Evolutionary conservation across 2,113 vertebrate species (phyloP).

Genomic region (Acanthochromis polyacanthus): DNA sequence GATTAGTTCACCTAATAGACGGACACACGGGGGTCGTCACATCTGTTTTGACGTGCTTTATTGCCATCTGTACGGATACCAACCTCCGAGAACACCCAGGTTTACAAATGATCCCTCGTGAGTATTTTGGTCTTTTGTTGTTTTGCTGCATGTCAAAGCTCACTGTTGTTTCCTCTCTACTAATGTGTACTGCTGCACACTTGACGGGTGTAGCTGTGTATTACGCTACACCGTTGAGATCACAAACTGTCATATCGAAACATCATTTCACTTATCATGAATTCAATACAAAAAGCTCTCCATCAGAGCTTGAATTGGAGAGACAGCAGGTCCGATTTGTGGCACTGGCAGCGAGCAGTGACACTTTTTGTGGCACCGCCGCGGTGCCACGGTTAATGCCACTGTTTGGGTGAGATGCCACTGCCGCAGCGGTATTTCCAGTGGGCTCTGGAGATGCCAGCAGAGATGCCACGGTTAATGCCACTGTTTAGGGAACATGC

Average conservation of each 20-base stretch:
- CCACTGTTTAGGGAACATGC: too few relatives aligned
- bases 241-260: constrained; percentile 59
- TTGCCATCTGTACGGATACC: constrained; percentile 98
- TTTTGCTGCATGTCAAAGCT: constrained; percentile 61
- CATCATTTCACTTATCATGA: background rate
- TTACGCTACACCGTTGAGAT: background rate
- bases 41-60: constrained; percentile 99
- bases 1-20: too few relatives aligned
- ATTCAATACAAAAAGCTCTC: constrained; percentile 48
- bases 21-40: too few relatives aligned
- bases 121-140: constrained; percentile 84
- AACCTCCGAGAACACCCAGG: constrained; percentile 96
- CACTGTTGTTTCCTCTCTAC: constrained; percentile 1
- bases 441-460: too few relatives aligned
- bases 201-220: background rate
- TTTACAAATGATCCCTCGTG: constrained; percentile 99
- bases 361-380: too few relatives aligned
- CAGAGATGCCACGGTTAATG: too few relatives aligned
- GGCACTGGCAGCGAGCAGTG: too few relatives aligned
- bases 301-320: constrained; percentile 21
- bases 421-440: too few relatives aligned
- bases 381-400: too few relatives aligned
- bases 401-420: too few relatives aligned
- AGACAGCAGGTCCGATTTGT: too few relatives aligned
- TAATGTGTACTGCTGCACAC: background rate